A percentile compares a stretch with the other conserved stretches of the same genome.
These are phyloP conservation scores for Eilema depressum DNA, from an alignment of 2,888 invertebrate species.

Conservation along the genomic window DNA sequence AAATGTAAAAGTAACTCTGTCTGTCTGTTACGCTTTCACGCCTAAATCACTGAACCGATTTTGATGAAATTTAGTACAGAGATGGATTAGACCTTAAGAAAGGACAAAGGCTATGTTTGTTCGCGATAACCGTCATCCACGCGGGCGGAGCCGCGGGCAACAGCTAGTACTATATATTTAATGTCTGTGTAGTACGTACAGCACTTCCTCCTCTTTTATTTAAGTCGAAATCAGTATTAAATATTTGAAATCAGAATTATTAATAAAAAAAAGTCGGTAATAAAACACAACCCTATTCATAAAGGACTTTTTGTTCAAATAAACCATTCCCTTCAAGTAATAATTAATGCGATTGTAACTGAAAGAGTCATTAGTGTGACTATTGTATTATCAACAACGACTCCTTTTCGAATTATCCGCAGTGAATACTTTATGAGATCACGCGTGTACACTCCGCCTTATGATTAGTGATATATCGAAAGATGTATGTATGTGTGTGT, in stretches of 20 bases:
- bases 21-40: no score
- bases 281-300: neutral
- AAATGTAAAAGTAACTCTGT: no score
- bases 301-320: neutral
- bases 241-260: neutral
- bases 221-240: no score
- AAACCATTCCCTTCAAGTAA: conserved; percentile 7
- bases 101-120: no score
- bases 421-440: conserved; percentile 38
- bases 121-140: no score
- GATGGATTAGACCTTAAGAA: no score
- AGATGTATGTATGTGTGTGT: neutral
- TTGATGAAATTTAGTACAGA: no score
- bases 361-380: conserved; percentile 38
- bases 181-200: no score
- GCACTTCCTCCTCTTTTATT: no score
- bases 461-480: conserved; percentile 9
- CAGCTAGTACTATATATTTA: no score
- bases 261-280: neutral
- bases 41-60: no score
- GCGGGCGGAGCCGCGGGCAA: no score
- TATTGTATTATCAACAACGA: conserved; percentile 32
- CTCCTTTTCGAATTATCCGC: conserved; percentile 36
- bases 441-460: neutral
- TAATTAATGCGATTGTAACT: conserved; percentile 23